phyloP scores from a whole-genome alignment of 2,113 vertebrate genomes.

The Tragelaphus imberbis region DNA sequence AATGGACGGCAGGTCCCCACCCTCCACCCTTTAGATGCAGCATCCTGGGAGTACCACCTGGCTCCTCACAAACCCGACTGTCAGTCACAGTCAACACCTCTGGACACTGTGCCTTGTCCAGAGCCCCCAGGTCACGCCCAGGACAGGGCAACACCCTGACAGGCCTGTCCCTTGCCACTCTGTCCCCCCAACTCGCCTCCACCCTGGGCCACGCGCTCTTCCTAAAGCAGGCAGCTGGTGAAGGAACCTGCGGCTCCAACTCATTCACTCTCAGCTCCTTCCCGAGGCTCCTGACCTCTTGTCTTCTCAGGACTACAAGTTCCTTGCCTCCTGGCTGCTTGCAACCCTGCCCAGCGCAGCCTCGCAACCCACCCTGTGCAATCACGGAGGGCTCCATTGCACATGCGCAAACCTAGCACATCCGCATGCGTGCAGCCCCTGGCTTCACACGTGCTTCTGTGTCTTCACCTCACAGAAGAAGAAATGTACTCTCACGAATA shows the following conservation, averaged over 20 bases:
- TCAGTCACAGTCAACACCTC: neutral
- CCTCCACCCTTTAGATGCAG: neutral
- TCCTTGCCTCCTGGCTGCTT: neutral
- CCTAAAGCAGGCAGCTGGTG: neutral
- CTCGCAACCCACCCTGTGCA: neutral
- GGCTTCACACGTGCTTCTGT: neutral
- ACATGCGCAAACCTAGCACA: neutral
- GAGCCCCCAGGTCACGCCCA: neutral
- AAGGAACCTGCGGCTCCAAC: neutral
- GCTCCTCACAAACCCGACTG: neutral
- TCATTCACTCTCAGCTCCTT: neutral
- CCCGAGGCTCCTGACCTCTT: neutral
- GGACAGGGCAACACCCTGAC: neutral
- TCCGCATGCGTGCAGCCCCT: rapidly evolving
- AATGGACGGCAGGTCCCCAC: neutral
- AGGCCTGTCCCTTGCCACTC: neutral
- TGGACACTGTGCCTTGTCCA: neutral
- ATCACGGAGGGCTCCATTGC: neutral
- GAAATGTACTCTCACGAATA: neutral
- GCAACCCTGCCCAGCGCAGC: neutral
- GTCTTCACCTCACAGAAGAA: neutral
- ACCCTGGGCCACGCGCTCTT: neutral
- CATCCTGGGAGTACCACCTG: neutral
- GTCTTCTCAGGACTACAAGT: neutral
- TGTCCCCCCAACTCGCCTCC: neutral